Base-by-base conservation (phyloP, 2,888 invertebrate genomes). In the Cephus pulcher region DNA sequence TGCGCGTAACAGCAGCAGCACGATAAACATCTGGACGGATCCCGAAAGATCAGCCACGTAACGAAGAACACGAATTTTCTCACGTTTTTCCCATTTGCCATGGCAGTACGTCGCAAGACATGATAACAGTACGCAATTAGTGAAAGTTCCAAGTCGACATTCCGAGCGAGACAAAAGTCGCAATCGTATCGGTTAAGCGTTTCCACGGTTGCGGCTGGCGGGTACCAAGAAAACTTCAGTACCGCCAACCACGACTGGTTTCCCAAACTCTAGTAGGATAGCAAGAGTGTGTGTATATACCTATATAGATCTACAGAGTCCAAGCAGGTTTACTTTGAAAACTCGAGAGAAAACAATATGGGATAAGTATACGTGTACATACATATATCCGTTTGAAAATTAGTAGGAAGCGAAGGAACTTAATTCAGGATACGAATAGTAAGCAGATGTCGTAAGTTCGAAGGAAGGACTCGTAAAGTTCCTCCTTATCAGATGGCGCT, bases 401-500 rank as follows among this genome's bases (percentile, higher is more conserved):
- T 56, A 23, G 56, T 9, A 56, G 56, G 56, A 56, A 56, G 23
- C 56, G 56, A 56, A 56, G 56, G 56, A 56, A 56, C 56, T 56
- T 56, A 56, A 56, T 56, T 56, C 56, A 23, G 56, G 56, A 56
- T 56, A 23, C 56, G 56, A 56, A 56, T 56, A 23, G 56, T 75
- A 34, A 40, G 80, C 81, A 82, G 81, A 82, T 80, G 84, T 82
- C 83, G 81, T 73, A 75, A 75, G 34, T 79, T 78, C 76, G 75
- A 74, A 78, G 76, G 74, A 69, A 77, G 71, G 74, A 77, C 69
- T 69, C 73, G 78, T 71, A 75, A 69, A 80, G 78, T 74, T 75
- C 30, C 40, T 74, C 69, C 80, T 85, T 85, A 85, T 84, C 85
- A 84, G 81, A 82, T 84, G 75, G 82, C 85, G 88, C 85, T 84